Base-by-base conservation (phyloP, 2,113 vertebrate species). In the Anas platyrhynchos region DNA sequence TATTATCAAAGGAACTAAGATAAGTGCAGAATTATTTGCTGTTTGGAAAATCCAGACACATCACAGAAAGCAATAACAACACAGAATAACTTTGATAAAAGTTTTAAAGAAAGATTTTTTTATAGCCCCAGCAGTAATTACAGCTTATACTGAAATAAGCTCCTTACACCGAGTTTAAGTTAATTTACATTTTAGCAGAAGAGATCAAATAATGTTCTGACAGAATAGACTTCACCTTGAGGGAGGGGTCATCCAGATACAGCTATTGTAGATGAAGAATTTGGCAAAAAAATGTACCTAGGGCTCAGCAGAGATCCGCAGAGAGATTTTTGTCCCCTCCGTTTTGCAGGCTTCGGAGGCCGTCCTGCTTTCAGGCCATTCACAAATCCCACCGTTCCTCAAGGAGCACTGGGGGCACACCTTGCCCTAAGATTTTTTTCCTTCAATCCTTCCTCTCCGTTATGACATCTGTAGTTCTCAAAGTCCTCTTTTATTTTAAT, bases 1-100 rank as follows among this genome's bases (percentile, higher is more conserved):
- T 65, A 59, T 76, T 95, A 92, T 92, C 95, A 96, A 95, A 96
- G 77, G 73, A 94, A 78, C 56, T 11, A 21, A 93, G 86, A 90
- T 78, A 93, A 92, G 56, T 48, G 74, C 77, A 89, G 94, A 93
- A 92, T 94, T 93, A 92, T 94, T 96, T 96, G 81, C 89, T 93
- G 95, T 94, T 94, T 91, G 46, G 91, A 96, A 97, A 96, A 90
- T 93, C 83, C 85, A 90, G 94, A 93, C 75, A 44, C 65, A 84
- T 89, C 92, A 86, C 82, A 80, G 91, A 83, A 88, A 93, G 88
- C 75, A 95, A 65, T 78, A 85, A 92, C 66, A 95, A 79, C 71
- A 95, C 62, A 59, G 86, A 97, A 89, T 74, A 96, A 93, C 80
- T 95, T 91, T 38, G 71, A 93, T 83, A 48, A 48, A 95, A 96